Evolutionary conservation across 1,140 invertebrate genomes (phyloP).

Genomic region (Cherax destructor): DNA sequence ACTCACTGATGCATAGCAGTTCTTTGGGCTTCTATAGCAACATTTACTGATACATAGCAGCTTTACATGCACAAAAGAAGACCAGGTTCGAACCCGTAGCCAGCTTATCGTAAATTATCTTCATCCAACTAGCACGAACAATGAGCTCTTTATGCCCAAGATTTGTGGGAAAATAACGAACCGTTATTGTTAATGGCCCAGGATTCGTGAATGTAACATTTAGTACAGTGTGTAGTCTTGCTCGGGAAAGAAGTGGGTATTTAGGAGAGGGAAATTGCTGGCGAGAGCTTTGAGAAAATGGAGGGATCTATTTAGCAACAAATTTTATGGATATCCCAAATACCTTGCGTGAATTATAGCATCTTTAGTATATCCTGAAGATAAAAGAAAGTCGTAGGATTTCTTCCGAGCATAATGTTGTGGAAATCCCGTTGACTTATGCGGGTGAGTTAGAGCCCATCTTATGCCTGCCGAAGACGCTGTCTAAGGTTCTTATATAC

Average conservation of each 20-base stretch:
- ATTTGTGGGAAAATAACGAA: neutral
- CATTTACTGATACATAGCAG: too few relatives aligned
- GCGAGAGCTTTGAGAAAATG: neutral
- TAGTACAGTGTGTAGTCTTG: neutral
- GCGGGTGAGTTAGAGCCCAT: neutral
- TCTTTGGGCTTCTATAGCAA: too few relatives aligned
- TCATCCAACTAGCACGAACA: neutral
- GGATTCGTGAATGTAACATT: neutral
- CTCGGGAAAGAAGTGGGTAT: neutral
- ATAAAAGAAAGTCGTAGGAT: neutral
- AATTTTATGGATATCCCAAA: conserved; percentile 1
- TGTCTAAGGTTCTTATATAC: neutral
- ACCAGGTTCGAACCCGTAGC: neutral
- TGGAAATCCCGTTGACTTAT: neutral
- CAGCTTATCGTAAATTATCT: neutral
- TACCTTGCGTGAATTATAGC: neutral
- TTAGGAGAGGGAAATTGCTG: neutral
- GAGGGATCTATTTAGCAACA: neutral
- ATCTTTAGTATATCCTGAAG: neutral
- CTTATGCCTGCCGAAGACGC: neutral
- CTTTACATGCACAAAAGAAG: too few relatives aligned
- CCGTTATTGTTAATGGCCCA: neutral
- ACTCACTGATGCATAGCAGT: too few relatives aligned
- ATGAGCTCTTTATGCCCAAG: neutral
- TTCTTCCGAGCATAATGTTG: neutral